These are phyloP conservation scores for Eristalis intricaria DNA, from an alignment of 2,888 invertebrate species.

Conservation along the genomic window DNA sequence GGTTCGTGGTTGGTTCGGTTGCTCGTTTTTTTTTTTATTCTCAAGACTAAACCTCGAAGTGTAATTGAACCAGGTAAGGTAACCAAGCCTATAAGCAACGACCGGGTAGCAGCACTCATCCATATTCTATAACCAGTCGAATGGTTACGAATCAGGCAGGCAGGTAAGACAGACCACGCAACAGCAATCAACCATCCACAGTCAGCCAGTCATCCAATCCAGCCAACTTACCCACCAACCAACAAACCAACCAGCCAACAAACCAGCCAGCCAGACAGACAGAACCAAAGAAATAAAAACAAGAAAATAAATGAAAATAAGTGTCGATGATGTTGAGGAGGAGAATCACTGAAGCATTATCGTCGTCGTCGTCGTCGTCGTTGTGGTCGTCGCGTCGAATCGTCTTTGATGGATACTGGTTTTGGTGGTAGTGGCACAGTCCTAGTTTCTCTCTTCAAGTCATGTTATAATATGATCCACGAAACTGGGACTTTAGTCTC, in stretches of 20 bases:
- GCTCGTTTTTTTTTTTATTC: conserved; percentile 20
- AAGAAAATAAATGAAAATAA: conserved; percentile 17
- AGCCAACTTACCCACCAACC: background rate
- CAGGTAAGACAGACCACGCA: conserved; percentile 32
- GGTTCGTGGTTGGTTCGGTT: conserved; percentile 19
- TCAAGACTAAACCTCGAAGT: conserved; percentile 39
- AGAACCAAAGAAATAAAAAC: conserved; percentile 8
- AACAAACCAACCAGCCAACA: background rate
- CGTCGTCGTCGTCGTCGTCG: background rate
- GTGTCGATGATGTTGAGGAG: conserved; percentile 48
- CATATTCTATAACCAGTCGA: conserved; percentile 67
- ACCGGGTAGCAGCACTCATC: conserved; percentile 60
- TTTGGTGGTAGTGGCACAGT: conserved; percentile 66
- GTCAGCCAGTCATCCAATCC: conserved; percentile 1
- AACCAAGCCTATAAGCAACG: conserved; percentile 55
- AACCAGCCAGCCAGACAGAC: conserved; percentile 51
- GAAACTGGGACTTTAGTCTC: conserved; percentile 66
- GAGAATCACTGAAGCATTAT: conserved; percentile 39
- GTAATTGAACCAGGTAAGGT: conserved; percentile 71
- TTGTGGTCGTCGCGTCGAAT: background rate
- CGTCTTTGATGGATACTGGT: conserved; percentile 48
- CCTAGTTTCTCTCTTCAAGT: conserved; percentile 62
- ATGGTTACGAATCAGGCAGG: conserved; percentile 52
- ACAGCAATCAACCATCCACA: conserved; percentile 32
- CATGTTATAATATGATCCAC: conserved; percentile 69